Base-by-base conservation (phyloP, 1,140 invertebrate genomes). In the Coptotermes formosanus region DNA sequence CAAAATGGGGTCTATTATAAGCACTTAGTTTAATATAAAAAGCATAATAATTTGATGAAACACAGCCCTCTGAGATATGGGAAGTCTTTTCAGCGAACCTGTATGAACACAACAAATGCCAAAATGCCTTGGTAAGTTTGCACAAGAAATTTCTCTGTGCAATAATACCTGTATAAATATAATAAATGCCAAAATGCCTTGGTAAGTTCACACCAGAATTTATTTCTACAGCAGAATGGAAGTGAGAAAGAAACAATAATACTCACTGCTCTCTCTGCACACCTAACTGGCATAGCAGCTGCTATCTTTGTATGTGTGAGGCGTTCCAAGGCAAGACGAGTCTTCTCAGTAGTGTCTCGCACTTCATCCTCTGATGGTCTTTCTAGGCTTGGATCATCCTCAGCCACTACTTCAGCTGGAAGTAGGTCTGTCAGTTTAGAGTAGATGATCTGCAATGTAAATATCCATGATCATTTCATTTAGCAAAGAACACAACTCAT, bases 381-480 rank as follows among this genome's bases (percentile, higher is more conserved):
- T 89, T 97, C 94, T 11, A 99, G 92, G 59, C 93, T 94, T 8
- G 97, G 95, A 89, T 99, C 98, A 90, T 98, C 96, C 91, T 98
- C 97, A 64, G 95, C 95, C 32, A 97, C 93, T 1, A 99, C 95
- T 91, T 99, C 97, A n/a, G 97, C 95, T 16, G 98, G 98, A 48
- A 99, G 92, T 1, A 99, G 92, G 90, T 99, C 98, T 86, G 95
- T 96, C 86, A 98, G 94, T 90, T 99, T 99, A 1, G 98, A 98
- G 91, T 99, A 99, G 0, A 99, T 96, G 87, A 99, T 96, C 95
- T 97, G 90, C 12, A 92, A 92, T 87, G 6, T 9, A 21, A 87
- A 52, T 7, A 87, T 45, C 86, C 86, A 81, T 30, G 38, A 87
- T 87, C 23, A 85, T 48, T 3, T 48, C 16, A 48, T 11, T 23